Conservation (phyloP, 2,888 invertebrate species). For the Ernsta delagoae region DNA sequence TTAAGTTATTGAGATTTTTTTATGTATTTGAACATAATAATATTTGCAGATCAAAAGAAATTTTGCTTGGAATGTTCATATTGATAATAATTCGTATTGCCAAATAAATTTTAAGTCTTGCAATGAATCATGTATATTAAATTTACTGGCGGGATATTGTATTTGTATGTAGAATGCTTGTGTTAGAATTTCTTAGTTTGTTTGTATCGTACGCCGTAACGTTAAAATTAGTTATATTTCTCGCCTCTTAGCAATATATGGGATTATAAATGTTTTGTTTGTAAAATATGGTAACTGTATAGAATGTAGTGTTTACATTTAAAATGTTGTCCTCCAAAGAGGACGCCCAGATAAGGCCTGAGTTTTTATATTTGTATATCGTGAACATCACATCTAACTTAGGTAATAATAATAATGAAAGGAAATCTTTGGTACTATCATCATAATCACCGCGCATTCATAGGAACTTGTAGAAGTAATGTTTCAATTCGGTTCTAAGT, state of each 20-base stretch:
- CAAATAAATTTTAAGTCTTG: conserved; percentile 9
- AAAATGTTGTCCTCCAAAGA: conserved; percentile 16
- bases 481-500: conserved; percentile 44
- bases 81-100: background rate
- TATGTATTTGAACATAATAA: too few species aligned
- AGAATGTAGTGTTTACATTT: conserved; percentile 24
- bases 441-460: conserved; percentile 5
- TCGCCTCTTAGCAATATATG: conserved; percentile 6
- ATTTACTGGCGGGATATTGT: background rate
- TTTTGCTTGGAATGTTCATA: background rate
- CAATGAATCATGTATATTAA: background rate
- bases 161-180: background rate
- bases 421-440: conserved; percentile 36
- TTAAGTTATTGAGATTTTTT: background rate
- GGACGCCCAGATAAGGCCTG: conserved; percentile 45
- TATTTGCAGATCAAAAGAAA: background rate
- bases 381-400: conserved; percentile 48
- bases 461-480: conserved; percentile 4
- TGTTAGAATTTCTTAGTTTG: background rate
- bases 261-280: conserved; percentile 29
- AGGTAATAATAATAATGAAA: conserved; percentile 37
- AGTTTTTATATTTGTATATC: conserved; percentile 48
- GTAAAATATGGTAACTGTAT: conserved; percentile 28
- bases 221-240: conserved; percentile 1
- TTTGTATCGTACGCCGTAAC: background rate